Evolutionary conservation across 1,140 invertebrate genomes (phyloP).

Genomic region (Sycobia sp.): DNA sequence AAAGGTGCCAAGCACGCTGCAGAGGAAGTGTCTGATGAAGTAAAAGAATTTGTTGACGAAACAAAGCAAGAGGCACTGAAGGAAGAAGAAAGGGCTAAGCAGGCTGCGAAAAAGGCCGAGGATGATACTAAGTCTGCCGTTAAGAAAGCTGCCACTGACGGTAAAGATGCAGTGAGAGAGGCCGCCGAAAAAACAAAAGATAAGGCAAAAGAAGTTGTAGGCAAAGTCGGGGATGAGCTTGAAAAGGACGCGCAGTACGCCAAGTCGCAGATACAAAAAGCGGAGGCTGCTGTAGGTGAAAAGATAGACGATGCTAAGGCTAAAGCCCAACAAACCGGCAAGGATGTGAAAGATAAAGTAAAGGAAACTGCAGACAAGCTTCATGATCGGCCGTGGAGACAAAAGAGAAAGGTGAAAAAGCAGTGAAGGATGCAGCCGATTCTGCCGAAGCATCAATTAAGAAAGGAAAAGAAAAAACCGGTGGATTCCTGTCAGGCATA

Average conservation of each 20-base stretch:
- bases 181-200: slow-evolving; percentile 4
- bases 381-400: neutral
- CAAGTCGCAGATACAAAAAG: slow-evolving; percentile 21
- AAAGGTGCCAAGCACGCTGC: slow-evolving; percentile 48
- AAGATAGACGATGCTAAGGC: slow-evolving; percentile 14
- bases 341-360: neutral
- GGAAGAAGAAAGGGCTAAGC: slow-evolving; percentile 14
- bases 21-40: slow-evolving; percentile 47
- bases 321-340: neutral
- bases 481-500: slow-evolving; percentile 39
- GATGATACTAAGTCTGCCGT: slow-evolving; percentile 6
- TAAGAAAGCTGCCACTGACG: neutral
- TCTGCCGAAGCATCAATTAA: slow-evolving; percentile 11
- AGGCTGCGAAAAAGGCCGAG: slow-evolving; percentile 7
- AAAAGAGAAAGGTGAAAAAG: neutral
- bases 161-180: neutral
- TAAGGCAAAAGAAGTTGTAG: slow-evolving; percentile 33
- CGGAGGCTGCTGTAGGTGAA: slow-evolving; percentile 2
- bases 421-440: neutral
- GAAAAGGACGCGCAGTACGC: slow-evolving; percentile 34
- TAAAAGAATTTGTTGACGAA: slow-evolving; percentile 47
- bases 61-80: slow-evolving; percentile 34
- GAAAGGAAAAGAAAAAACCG: slow-evolving; percentile 37
- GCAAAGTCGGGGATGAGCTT: slow-evolving; percentile 45
- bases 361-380: slow-evolving; percentile 17